phyloP scores from a whole-genome alignment of 2,888 invertebrate genomes.

The Falcaria lacertinaria region DNA sequence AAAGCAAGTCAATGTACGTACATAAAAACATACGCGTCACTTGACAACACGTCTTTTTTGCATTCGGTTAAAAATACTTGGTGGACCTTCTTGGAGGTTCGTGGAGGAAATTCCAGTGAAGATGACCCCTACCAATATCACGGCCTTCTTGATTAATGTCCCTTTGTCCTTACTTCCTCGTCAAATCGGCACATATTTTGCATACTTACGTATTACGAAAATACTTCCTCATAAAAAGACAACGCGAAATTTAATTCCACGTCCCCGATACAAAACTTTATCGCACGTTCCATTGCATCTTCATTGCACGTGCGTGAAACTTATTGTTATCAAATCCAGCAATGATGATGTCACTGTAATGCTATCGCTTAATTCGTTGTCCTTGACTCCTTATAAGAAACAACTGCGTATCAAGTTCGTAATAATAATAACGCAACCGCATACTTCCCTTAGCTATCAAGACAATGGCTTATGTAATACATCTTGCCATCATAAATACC shows the following conservation, averaged over 20 bases:
- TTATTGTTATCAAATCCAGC: not conserved
- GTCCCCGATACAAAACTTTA: not conserved
- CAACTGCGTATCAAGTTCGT: constrained; percentile 30
- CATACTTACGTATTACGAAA: not conserved
- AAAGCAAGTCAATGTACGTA: too few relatives aligned
- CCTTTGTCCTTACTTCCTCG: not conserved
- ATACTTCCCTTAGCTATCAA: constrained; percentile 13
- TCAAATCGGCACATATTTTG: not conserved
- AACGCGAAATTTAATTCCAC: not conserved
- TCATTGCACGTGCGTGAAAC: not conserved
- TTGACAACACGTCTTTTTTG: too few relatives aligned
- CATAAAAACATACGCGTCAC: too few relatives aligned
- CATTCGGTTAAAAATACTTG: too few relatives aligned
- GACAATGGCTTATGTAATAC: constrained; percentile 9
- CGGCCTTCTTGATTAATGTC: not conserved
- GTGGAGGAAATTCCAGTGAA: too few relatives aligned
- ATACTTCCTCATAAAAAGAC: not conserved
- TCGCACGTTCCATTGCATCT: not conserved
- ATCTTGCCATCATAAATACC: constrained; percentile 2
- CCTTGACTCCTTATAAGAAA: constrained; percentile 34
- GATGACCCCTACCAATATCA: too few relatives aligned
- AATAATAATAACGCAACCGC: constrained; percentile 20
- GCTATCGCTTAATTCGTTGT: constrained; percentile 5
- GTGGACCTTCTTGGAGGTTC: too few relatives aligned
- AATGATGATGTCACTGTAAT: constrained; percentile 2